These are phyloP conservation scores for Nebria salina DNA, from an alignment of 2,888 invertebrate species.

Conservation along the genomic window DNA sequence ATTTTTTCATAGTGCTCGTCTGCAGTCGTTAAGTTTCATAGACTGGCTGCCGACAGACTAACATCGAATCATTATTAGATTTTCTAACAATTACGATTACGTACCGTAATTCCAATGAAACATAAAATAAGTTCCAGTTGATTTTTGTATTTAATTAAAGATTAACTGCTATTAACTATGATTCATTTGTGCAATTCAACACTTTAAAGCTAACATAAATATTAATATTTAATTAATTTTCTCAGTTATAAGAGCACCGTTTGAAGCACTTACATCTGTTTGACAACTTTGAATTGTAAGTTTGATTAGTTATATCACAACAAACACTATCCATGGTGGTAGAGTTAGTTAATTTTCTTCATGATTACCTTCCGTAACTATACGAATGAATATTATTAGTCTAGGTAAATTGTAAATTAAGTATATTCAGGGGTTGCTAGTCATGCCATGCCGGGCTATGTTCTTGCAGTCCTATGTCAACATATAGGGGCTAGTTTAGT, in stretches of 20 bases:
- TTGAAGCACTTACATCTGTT: neutral
- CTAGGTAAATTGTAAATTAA: neutral
- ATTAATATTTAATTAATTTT: neutral
- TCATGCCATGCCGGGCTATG: neutral
- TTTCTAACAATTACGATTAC: neutral
- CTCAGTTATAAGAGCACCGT: neutral
- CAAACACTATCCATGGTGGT: neutral
- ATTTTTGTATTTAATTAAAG: too few species aligned
- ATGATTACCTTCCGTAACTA: neutral
- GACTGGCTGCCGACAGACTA: neutral
- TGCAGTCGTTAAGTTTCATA: neutral
- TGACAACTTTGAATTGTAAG: neutral
- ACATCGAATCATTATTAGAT: neutral
- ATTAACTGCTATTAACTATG: too few species aligned
- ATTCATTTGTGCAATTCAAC: too few species aligned
- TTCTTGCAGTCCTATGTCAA: neutral
- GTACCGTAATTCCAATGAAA: neutral
- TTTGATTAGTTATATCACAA: neutral
- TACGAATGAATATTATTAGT: neutral
- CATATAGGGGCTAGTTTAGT: neutral
- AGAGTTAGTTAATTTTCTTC: neutral
- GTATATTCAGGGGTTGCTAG: neutral
- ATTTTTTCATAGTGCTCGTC: conserved; percentile 9
- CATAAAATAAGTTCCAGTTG: neutral
- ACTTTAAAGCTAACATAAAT: neutral